Evolutionary conservation across 2,797 vertebrate species (phyloP).

Genomic region (Galaxias olidus): DNA sequence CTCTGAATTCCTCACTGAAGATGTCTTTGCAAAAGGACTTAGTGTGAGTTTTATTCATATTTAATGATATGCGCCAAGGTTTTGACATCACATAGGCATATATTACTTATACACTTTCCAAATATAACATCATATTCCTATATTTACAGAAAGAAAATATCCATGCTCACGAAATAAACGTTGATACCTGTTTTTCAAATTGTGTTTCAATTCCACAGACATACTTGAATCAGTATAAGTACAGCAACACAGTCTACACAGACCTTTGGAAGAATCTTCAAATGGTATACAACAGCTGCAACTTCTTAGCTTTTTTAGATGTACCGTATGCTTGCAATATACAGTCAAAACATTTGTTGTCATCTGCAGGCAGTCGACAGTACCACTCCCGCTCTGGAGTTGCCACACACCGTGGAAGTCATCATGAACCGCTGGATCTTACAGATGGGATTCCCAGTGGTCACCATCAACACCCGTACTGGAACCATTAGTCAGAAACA

Average conservation of each 20-base stretch:
- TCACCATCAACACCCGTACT: slow-evolving; percentile 54
- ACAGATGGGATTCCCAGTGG: slow-evolving; percentile 82
- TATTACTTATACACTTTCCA: too few species aligned
- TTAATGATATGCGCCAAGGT: too few species aligned
- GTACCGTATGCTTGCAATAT: not conserved
- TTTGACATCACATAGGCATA: too few species aligned
- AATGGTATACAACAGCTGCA: slow-evolving; percentile 42
- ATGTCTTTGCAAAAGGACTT: slow-evolving; percentile 78
- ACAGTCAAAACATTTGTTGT: slow-evolving; percentile 11
- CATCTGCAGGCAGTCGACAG: slow-evolving; percentile 63
- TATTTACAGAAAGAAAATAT: not conserved
- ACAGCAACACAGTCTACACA: slow-evolving; percentile 74
- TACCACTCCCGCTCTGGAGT: fast-evolving
- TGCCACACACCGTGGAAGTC: slow-evolving; percentile 51
- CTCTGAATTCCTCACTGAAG: slow-evolving; percentile 80
- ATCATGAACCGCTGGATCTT: slow-evolving; percentile 83
- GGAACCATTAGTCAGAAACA: slow-evolving; percentile 65
- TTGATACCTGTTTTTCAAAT: not conserved
- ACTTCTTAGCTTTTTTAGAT: not conserved
- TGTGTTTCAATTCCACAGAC: slow-evolving; percentile 65
- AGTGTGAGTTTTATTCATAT: slow-evolving; percentile 67
- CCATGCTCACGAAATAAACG: not conserved
- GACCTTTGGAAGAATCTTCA: slow-evolving; percentile 86
- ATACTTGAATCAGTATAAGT: slow-evolving; percentile 79
- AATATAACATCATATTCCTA: not conserved